phyloP scores from a whole-genome alignment of 2,888 invertebrate species.

The Acheta domesticus region DNA sequence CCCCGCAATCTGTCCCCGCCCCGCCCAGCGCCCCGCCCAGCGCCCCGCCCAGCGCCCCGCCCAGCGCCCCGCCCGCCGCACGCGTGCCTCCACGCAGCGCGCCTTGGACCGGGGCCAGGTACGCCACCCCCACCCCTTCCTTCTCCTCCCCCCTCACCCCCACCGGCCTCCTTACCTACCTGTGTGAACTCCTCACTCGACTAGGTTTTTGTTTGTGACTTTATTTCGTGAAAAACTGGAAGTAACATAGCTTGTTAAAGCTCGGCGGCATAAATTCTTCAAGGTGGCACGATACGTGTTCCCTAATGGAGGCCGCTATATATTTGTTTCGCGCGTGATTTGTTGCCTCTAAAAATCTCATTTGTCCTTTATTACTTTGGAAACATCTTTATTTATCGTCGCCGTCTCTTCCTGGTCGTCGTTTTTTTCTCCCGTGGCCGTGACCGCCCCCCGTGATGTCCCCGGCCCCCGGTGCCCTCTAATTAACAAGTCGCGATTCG shows the following conservation, averaged over 20 bases:
- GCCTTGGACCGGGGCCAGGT: neutral
- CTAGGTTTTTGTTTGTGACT: neutral
- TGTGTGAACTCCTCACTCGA: neutral
- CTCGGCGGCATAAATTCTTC: conserved; percentile 9
- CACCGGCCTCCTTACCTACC: neutral
- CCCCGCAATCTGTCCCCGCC: neutral
- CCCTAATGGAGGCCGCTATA: conserved; percentile 11
- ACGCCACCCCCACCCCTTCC: neutral
- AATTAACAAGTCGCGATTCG: conserved; percentile 26
- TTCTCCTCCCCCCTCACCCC: neutral
- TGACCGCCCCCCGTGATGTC: neutral
- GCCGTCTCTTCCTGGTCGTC: neutral
- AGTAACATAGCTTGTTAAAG: conserved; percentile 3
- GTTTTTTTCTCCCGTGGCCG: neutral
- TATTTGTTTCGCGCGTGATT: conserved; percentile 25
- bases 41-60: neutral
- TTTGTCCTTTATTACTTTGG: conserved; percentile 23
- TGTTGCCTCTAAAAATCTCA: conserved; percentile 25
- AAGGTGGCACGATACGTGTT: conserved; percentile 18
- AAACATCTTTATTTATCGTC: conserved; percentile 22
- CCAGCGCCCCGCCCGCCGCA: neutral
- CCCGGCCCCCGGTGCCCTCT: conserved; percentile 1
- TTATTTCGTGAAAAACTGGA: conserved; percentile 18
- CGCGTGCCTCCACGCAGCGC: neutral
- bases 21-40: neutral